Evolutionary conservation across 2,797 vertebrate species (phyloP), one percentile per base, ranked within the genome.

Genomic region (Chloroceryle inda): DNA sequence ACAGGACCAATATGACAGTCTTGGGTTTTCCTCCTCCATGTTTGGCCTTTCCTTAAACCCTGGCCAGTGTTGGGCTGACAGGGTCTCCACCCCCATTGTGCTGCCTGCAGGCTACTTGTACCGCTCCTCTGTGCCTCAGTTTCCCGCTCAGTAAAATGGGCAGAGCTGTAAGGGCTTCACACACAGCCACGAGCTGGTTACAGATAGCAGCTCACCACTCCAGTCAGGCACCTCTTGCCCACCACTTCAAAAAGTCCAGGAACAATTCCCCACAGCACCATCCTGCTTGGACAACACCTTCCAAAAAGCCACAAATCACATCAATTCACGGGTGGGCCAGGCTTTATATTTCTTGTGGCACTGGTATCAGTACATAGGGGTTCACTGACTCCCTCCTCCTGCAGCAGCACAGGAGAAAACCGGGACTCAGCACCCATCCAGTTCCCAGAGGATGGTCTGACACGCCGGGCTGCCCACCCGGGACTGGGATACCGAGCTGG

Each of bases 361-460:
- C 31, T 6, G 13, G 3, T 18, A 14, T 5, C 8, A 1, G 21
- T 11, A 15, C 2, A 0, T 1, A 8, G 3, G 35, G 7, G 1
- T 9, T 14, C 59, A 4, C 50, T 2, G 19, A 6, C 38, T 8
- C 2, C 38, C 3, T 3, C 23, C 50, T n/a, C 35, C 31, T 1
- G 0, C 62, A 35, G 38, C 76, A 17, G 24, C 16, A 4, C 23
- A 1, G 15, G 13, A 12, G 11, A 45, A 85, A 78, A 5, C 24
- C 19, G 0, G 0, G 21, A 67, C 10, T 55, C 78, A 38, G 50
- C 26, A 11, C 58, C 8, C 33, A 0, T 17, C 6, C 44, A 2
- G 31, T 7, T 9, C 44, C 50, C 24, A 4, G 11, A 14, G 50
- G 20, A 21, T 2, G 21, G 0, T 0, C 37, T 1, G 1, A 5